Conservation (phyloP, 30 jellyfish, hydroid and myxozoan species). For the Catostylus mosaicus region DNA sequence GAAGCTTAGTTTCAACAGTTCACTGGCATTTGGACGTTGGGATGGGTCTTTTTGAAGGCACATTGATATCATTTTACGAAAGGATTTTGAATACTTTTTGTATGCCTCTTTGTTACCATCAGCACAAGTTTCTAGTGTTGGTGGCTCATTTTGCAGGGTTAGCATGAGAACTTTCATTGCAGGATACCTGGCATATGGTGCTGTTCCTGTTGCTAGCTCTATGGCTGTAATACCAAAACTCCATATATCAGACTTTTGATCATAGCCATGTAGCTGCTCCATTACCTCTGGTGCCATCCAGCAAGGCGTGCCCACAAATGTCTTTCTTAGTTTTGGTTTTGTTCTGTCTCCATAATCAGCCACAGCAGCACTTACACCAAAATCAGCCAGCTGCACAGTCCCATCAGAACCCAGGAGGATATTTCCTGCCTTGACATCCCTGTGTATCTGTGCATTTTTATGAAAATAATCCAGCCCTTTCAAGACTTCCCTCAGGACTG, state of each 20-base stretch:
- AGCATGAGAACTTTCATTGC: slow-evolving; percentile 98
- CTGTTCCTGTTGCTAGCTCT: slow-evolving; percentile 98
- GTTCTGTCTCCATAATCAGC: slow-evolving; percentile 94
- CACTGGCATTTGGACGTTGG: slow-evolving; percentile 94
- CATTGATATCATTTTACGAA: slow-evolving; percentile 88
- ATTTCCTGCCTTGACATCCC: slow-evolving; percentile 99
- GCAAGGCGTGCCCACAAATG: slow-evolving; percentile 99
- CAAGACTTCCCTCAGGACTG: slow-evolving; percentile 93
- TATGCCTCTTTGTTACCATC: slow-evolving; percentile 90
- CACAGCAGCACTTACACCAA: slow-evolving; percentile 97
- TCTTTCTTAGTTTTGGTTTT: slow-evolving; percentile 86
- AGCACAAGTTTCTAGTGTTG: slow-evolving; percentile 93
- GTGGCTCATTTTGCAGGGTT: slow-evolving; percentile 98
- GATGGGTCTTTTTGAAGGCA: slow-evolving; percentile 93
- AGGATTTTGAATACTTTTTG: slow-evolving; percentile 89
- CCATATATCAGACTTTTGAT: slow-evolving; percentile 96
- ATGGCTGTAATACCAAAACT: slow-evolving; percentile 99
- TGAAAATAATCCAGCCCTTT: slow-evolving; percentile 97
- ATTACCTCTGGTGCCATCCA: slow-evolving; percentile 99
- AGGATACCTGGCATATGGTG: slow-evolving; percentile 97
- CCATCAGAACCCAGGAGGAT: slow-evolving; percentile 98
- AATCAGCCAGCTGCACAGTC: slow-evolving; percentile 95
- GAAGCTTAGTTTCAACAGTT: slow-evolving; percentile 80
- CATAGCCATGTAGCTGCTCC: slow-evolving; percentile 98
- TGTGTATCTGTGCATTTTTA: slow-evolving; percentile 97